Conservation (phyloP, 2,797 vertebrate species). For the Harpagifer antarcticus region DNA sequence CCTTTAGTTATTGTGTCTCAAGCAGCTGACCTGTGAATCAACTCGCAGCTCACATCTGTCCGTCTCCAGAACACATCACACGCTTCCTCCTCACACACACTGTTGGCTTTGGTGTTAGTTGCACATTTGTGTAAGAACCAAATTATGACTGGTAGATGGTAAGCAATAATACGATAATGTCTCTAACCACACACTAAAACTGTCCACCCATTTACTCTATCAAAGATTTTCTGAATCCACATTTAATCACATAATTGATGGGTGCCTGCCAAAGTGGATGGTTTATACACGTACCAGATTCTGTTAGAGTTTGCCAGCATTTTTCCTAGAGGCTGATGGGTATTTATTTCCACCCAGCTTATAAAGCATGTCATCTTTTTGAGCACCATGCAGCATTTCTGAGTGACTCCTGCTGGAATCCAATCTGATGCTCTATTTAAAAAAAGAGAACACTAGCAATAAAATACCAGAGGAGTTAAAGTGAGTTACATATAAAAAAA, state of each 20-base stretch:
- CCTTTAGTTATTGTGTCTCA: slow-evolving; percentile 29
- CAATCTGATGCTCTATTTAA: slow-evolving; percentile 61
- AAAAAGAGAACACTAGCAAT: slow-evolving; percentile 36
- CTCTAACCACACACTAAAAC: background rate
- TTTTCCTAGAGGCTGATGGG: slow-evolving; percentile 50
- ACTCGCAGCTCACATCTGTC: slow-evolving; percentile 53
- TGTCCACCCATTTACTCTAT: background rate
- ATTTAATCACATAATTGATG: background rate
- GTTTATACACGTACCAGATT: slow-evolving; percentile 13
- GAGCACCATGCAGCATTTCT: slow-evolving; percentile 49
- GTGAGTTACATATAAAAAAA: background rate
- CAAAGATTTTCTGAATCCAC: background rate
- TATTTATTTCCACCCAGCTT: slow-evolving; percentile 46
- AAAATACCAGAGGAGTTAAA: slow-evolving; percentile 28
- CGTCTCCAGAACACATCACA: background rate
- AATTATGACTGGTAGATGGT: background rate
- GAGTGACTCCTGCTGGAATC: slow-evolving; percentile 65
- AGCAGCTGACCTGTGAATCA: slow-evolving; percentile 60
- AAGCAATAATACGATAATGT: background rate
- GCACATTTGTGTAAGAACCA: background rate
- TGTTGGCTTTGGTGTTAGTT: background rate
- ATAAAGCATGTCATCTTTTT: slow-evolving; percentile 53
- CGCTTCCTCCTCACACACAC: background rate
- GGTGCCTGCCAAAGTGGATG: slow-evolving; percentile 1
- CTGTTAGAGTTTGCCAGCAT: slow-evolving; percentile 27